Evolutionary conservation across 2,888 invertebrate species (phyloP).

Genomic region (Geotrupes spiniger): DNA sequence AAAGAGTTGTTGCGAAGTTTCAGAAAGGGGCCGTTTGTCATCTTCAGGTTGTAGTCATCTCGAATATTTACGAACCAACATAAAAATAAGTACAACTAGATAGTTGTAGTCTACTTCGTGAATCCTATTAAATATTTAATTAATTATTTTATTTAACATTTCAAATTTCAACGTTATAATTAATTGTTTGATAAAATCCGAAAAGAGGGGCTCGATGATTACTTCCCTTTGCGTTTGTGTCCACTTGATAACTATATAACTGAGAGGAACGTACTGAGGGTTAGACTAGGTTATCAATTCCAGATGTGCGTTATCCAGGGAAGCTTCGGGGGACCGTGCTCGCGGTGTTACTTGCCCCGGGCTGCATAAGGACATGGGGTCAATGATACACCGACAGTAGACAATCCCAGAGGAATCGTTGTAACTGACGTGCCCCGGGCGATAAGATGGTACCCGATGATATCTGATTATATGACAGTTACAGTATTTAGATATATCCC

Average conservation of each 20-base stretch:
- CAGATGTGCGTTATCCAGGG: conserved; percentile 26
- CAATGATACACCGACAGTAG: conserved; percentile 16
- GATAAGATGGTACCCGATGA: conserved; percentile 1
- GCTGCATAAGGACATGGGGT: conserved; percentile 25
- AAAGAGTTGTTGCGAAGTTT: too few relatives aligned
- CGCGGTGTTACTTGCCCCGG: conserved; percentile 25
- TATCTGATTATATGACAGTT: conserved; percentile 4
- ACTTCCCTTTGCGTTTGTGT: conserved; percentile 2
- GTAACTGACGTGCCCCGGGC: conserved; percentile 4
- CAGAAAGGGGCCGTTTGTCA: too few relatives aligned
- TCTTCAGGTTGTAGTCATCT: too few relatives aligned
- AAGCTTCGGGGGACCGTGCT: conserved; percentile 24
- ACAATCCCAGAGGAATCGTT: conserved; percentile 2
- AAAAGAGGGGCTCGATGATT: too few relatives aligned
- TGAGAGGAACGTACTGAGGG: conserved; percentile 20
- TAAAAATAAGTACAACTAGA: too few relatives aligned
- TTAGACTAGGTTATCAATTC: conserved; percentile 23
- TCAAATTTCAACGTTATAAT: too few relatives aligned
- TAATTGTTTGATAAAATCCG: too few relatives aligned
- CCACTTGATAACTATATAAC: conserved; percentile 22
- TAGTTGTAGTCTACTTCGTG: too few relatives aligned
- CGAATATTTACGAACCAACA: too few relatives aligned
- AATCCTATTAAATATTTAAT: too few relatives aligned
- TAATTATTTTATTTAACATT: too few relatives aligned
- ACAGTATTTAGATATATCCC: background rate